Evolutionary conservation across 2,888 invertebrate species (phyloP).

Genomic region (Neoscelio sp.): DNA sequence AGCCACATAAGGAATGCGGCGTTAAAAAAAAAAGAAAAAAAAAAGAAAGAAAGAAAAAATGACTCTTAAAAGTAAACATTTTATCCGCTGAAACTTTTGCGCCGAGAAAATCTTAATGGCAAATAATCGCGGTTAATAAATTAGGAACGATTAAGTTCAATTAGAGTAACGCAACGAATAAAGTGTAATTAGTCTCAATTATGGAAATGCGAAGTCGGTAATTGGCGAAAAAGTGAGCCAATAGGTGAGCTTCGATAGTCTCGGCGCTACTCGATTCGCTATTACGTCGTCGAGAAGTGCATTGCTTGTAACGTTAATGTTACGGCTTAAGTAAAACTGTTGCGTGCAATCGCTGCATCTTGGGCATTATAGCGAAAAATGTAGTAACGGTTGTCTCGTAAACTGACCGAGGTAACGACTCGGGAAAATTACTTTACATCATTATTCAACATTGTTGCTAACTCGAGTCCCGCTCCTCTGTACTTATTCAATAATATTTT

Average conservation of each 20-base stretch:
- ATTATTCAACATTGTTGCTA: slow-evolving; percentile 66
- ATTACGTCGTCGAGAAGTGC: slow-evolving; percentile 55
- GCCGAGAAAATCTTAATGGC: slow-evolving; percentile 24
- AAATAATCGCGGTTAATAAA: slow-evolving; percentile 7
- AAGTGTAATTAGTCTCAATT: slow-evolving; percentile 52
- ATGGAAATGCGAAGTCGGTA: slow-evolving; percentile 33
- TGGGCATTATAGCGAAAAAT: slow-evolving; percentile 58
- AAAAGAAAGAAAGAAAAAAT: no score
- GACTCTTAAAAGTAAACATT: slow-evolving; percentile 40
- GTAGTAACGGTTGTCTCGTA: slow-evolving; percentile 65
- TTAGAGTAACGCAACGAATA: slow-evolving; percentile 46
- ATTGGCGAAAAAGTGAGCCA: slow-evolving; percentile 41
- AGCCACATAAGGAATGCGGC: slow-evolving; percentile 38
- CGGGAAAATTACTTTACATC: slow-evolving; percentile 60
- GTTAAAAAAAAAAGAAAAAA: slow-evolving; percentile 9
- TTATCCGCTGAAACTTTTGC: background rate
- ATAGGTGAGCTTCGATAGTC: slow-evolving; percentile 42
- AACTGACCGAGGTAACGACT: slow-evolving; percentile 63
- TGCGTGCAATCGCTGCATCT: slow-evolving; percentile 60
- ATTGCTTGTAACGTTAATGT: slow-evolving; percentile 51
- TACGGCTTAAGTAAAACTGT: slow-evolving; percentile 63
- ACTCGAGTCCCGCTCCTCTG: slow-evolving; percentile 50
- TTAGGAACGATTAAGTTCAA: slow-evolving; percentile 18
- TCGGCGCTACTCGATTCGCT: slow-evolving; percentile 47
- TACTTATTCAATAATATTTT: slow-evolving; percentile 65